Conservation (phyloP, 2,113 vertebrate genomes). For the Sebastes schlegelii region DNA sequence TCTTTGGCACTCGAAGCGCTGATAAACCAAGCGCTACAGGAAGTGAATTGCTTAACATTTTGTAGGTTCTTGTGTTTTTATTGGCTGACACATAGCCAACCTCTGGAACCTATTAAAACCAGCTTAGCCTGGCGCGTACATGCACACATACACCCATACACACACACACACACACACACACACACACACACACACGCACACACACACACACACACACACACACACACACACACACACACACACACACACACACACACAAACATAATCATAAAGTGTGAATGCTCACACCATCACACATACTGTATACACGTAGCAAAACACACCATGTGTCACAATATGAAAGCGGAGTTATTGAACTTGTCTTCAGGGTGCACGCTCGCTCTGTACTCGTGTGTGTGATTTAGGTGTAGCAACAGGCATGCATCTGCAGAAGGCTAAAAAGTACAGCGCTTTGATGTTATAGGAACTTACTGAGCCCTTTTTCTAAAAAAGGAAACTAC, state of each 20-base stretch:
- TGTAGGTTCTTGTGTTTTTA: slow-evolving; percentile 73
- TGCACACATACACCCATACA: background rate
- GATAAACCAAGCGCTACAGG: slow-evolving; percentile 61
- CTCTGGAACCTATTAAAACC: slow-evolving; percentile 81
- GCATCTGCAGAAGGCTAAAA: background rate
- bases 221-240: slow-evolving; percentile 12
- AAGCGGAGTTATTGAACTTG: background rate
- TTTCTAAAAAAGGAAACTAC: background rate
- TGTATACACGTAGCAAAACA: slow-evolving; percentile 24
- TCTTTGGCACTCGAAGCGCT: slow-evolving; percentile 10
- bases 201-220: background rate
- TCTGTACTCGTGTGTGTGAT: background rate
- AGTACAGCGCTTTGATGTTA: background rate
- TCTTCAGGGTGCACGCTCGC: too few species aligned
- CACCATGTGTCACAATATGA: slow-evolving; percentile 5
- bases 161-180: slow-evolving; percentile 5
- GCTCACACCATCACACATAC: slow-evolving; percentile 26
- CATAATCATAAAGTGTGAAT: slow-evolving; percentile 15
- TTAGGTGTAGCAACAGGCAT: background rate
- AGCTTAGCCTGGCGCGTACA: slow-evolving; percentile 31
- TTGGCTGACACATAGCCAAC: slow-evolving; percentile 73
- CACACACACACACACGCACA: slow-evolving; percentile 9
- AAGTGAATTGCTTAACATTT: slow-evolving; percentile 73
- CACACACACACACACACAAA: slow-evolving; percentile 7
- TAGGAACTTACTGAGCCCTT: background rate